These are phyloP conservation scores for Drosophila nigrodunni DNA, from an alignment of 1,140 invertebrate genomes.

Conservation along the genomic window DNA sequence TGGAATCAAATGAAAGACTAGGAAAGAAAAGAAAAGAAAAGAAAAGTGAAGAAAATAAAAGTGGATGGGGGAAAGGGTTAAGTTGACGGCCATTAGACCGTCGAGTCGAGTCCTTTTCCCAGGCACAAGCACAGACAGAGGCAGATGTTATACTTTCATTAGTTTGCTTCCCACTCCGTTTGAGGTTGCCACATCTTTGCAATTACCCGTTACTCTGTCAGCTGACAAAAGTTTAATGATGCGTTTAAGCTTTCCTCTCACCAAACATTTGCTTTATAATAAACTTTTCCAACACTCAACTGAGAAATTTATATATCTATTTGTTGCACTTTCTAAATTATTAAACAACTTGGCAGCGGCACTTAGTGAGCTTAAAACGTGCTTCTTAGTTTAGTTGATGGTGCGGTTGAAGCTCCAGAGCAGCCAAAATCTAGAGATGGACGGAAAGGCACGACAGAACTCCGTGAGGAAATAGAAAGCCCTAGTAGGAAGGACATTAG, in stretches of 20 bases:
- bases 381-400: slow-evolving; percentile 8
- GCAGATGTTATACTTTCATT: slow-evolving; percentile 60
- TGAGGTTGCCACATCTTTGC: slow-evolving; percentile 58
- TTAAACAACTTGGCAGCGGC: slow-evolving; percentile 18
- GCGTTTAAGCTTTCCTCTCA: slow-evolving; percentile 62
- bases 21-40: slow-evolving; percentile 15
- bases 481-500: too few species aligned
- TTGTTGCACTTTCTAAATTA: slow-evolving; percentile 20
- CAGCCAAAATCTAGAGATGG: slow-evolving; percentile 3
- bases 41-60: slow-evolving; percentile 4
- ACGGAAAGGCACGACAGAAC: not conserved
- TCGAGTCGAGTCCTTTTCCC: slow-evolving; percentile 19
- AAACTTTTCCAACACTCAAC: slow-evolving; percentile 10
- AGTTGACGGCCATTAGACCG: slow-evolving; percentile 45
- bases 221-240: slow-evolving; percentile 82
- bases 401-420: slow-evolving; percentile 10
- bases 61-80: not conserved
- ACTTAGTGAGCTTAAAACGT: slow-evolving; percentile 18
- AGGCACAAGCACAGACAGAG: not conserved
- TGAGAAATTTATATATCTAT: slow-evolving; percentile 19
- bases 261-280: slow-evolving; percentile 18
- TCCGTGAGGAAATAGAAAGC: not conserved
- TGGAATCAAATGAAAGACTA: slow-evolving; percentile 21
- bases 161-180: slow-evolving; percentile 58
- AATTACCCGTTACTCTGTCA: slow-evolving; percentile 35